Base-by-base conservation (phyloP, 2,888 invertebrate species). In the Tenodera sinensis region DNA sequence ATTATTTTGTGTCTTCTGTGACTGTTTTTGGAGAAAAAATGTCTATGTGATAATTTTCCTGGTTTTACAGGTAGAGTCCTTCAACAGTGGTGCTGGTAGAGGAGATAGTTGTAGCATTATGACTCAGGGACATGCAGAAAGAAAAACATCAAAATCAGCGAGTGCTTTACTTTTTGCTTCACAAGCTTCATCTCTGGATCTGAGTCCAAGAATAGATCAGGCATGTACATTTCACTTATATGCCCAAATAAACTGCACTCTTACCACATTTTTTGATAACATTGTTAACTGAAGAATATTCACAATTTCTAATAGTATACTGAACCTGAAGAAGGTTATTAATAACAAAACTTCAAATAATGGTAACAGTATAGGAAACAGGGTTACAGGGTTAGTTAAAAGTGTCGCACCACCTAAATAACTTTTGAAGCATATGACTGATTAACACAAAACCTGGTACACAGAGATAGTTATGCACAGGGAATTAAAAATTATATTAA, bases 151-250 rank as follows among this genome's bases (percentile, higher is more conserved):
- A 47, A 42, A 54, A n/a, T 47, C 84, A 6, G 9, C 34, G 1
- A 42, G 30, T 9, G n/a, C 42, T 84, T n/a, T 81, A 20, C 28
- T 84, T 25, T 89, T 89, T 84, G 54, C 89, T 15, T 89, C 89
- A 20, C 90, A 90, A 83, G 89, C 86, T 20, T 88, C 88, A 30
- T 91, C 91, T 1, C 82, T 91, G 54, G 92, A 92, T 88, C 89
- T 91, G 47, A 91, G 91, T 86, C 92, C 91, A 14, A 88, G 91
- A 42, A 91, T 92, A 89, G 92, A 92, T 84, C 91, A 92, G 91
- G 91, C 91, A 34, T 90, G 89, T 54, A 14, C 28, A 28, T 27
- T 30, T 83, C 28, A 25, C 54, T 20, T 71, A 71, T 71, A 3
- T 71, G 25, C 15, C 20, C 54, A 20, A 71, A 71, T 71, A 71